Base-by-base conservation (phyloP, 2,888 invertebrate species). In the Synergus itoensis region DNA sequence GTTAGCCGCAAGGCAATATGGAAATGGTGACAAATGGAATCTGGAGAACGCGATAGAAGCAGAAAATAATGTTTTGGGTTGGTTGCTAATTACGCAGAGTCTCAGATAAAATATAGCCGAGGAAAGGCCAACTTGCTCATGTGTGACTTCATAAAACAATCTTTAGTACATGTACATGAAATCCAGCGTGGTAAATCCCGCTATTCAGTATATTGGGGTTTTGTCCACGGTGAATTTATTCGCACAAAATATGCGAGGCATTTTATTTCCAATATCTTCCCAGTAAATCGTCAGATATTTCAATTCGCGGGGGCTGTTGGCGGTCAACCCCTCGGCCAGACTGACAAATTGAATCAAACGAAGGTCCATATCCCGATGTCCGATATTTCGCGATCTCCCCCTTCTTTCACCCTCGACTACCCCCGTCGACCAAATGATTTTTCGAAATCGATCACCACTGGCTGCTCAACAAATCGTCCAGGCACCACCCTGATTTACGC, bases 11-110 rank as follows among this genome's bases (percentile, higher is more conserved):
- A 18, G 82, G 87, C 88, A 89, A 88, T 89, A 87, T 88, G 86
- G 87, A 88, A 89, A 88, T 89, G 82, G 87, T 88, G 89, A 90
- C 89, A 89, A 89, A 89, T 87, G 88, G 89, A 89, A 90, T 90
- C 84, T 86, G 80, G 85, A 83, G 88, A 89, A 87, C 87, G 87
- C 85, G 87, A 84, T 76, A 76, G 84, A 80, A 84, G 85, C 82
- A 87, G 84, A 82, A 87, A 85, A 87, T 86, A 86, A 87, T 86
- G 84, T 87, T 87, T 84, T 82, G 86, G 87, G 88, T 87, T 86
- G 85, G 83, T 87, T 87, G 85, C 88, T 90, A 90, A 90, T 90
- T 90, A 89, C 89, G 87, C 85, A 86, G 84, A 88, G 84, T 85
- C 84, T 87, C 83, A 86, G 89, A 90, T 89, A 89, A 90, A 89